Conservation (phyloP, 2,797 vertebrate genomes). For the Gephyroberyx darwinii region DNA sequence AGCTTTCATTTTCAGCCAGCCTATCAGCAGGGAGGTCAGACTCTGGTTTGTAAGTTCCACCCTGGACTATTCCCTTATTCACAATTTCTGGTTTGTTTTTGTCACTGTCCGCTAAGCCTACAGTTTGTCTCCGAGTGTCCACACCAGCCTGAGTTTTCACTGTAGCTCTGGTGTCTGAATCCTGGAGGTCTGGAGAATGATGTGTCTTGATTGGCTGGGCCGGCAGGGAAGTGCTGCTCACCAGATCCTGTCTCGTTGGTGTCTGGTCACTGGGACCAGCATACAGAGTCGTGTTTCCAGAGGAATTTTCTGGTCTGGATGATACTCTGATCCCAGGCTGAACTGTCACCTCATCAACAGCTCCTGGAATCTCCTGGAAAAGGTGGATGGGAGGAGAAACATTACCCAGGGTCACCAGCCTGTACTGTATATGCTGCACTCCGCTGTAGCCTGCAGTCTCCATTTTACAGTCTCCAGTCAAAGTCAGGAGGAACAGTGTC, state of each 20-base stretch:
- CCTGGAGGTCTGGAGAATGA: not conserved
- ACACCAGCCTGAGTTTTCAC: not conserved
- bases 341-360: conserved; percentile 18
- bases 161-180: not conserved
- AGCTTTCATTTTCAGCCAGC: conserved; percentile 2
- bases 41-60: conserved; percentile 4
- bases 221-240: conserved; percentile 15
- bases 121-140: conserved; percentile 9
- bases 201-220: not conserved
- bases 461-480: no score
- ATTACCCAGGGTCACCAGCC: conserved; percentile 5
- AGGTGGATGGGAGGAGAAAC: conserved; percentile 18
- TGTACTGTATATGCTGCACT: no score
- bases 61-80: conserved; percentile 6
- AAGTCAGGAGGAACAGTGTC: no score
- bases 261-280: conserved; percentile 20
- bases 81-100: conserved; percentile 18
- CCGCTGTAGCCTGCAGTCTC: no score
- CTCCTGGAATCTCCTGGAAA: conserved; percentile 43
- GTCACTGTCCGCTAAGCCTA: not conserved
- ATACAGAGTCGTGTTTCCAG: not conserved
- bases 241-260: conserved; percentile 14
- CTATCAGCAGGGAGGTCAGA: conserved; percentile 1
- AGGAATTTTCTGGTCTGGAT: conserved; percentile 20
- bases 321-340: conserved; percentile 27